Conservation (phyloP, 2,113 vertebrate genomes). For the Pedetes capensis region DNA sequence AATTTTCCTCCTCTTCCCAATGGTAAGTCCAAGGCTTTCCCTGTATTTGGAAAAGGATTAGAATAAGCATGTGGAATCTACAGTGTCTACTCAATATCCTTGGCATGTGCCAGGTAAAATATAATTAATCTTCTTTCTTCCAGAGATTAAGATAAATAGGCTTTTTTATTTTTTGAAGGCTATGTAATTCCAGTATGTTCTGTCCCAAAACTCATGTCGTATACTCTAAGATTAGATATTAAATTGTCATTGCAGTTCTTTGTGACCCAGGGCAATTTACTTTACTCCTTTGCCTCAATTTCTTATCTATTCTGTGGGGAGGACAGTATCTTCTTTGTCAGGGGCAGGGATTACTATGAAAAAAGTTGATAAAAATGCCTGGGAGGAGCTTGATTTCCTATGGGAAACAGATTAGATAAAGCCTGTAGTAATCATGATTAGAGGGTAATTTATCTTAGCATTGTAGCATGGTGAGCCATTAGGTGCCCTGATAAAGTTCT, state of each 20-base stretch:
- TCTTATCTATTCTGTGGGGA: conserved; percentile 49
- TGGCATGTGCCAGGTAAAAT: conserved; percentile 49
- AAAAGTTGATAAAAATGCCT: conserved; percentile 56
- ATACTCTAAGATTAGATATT: conserved; percentile 13
- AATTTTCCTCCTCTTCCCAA: conserved; percentile 33
- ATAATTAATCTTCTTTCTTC: conserved; percentile 55
- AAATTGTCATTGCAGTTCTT: conserved; percentile 30
- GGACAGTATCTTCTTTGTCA: conserved; percentile 70
- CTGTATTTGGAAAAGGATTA: conserved; percentile 61
- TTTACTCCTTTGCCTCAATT: conserved; percentile 41
- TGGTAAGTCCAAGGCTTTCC: conserved; percentile 20
- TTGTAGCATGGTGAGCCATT: conserved; percentile 33
- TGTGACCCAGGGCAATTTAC: conserved; percentile 29
- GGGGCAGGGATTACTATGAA: conserved; percentile 54
- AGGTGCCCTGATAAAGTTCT: conserved; percentile 37
- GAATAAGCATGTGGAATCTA: conserved; percentile 34
- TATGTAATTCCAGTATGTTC: not conserved
- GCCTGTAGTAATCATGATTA: conserved; percentile 30
- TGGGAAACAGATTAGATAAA: conserved; percentile 57
- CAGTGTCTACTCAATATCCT: not conserved
- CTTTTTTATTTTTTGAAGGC: not conserved
- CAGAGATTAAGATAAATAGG: conserved; percentile 53
- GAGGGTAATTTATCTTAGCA: conserved; percentile 23
- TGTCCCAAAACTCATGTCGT: not conserved
- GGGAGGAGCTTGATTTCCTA: conserved; percentile 53